A percentile compares a stretch with the other conserved stretches of the same genome.
Conservation (phyloP, 2,113 vertebrate species). For the Himantopus leucocephalus region DNA sequence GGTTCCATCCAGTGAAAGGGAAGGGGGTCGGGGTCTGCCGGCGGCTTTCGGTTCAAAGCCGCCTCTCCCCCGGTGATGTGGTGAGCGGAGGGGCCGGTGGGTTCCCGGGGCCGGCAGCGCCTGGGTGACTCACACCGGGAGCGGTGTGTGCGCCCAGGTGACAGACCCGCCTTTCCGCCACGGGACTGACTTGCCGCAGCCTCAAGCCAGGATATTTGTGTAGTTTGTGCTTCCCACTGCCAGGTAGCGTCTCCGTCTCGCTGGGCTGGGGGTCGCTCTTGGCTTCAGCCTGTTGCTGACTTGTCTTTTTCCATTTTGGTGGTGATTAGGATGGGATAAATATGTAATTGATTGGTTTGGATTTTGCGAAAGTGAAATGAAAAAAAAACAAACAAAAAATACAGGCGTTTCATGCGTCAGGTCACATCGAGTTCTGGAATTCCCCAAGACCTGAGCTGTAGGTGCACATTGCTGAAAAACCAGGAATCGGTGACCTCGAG, state of each 20-base stretch:
- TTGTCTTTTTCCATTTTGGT: background rate
- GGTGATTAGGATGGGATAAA: fast-evolving
- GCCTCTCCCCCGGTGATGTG: background rate
- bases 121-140: background rate
- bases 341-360: fast-evolving
- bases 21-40: background rate
- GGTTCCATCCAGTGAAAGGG: background rate
- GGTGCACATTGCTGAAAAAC: fast-evolving
- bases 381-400: fast-evolving
- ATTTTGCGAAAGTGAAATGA: fast-evolving
- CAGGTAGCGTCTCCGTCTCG: fast-evolving
- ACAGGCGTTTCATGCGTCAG: fast-evolving
- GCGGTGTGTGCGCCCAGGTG: background rate
- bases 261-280: fast-evolving
- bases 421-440: fast-evolving
- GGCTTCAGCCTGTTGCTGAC: background rate
- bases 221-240: fast-evolving
- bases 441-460: background rate
- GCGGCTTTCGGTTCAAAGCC: background rate
- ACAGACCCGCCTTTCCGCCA: fast-evolving
- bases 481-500: fast-evolving
- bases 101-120: background rate
- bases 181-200: background rate
- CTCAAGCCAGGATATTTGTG: fast-evolving
- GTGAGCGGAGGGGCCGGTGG: background rate